Evolutionary conservation across 2,113 vertebrate species (phyloP), one percentile per base, ranked within the genome.

Genomic region (Cairina moschata): DNA sequence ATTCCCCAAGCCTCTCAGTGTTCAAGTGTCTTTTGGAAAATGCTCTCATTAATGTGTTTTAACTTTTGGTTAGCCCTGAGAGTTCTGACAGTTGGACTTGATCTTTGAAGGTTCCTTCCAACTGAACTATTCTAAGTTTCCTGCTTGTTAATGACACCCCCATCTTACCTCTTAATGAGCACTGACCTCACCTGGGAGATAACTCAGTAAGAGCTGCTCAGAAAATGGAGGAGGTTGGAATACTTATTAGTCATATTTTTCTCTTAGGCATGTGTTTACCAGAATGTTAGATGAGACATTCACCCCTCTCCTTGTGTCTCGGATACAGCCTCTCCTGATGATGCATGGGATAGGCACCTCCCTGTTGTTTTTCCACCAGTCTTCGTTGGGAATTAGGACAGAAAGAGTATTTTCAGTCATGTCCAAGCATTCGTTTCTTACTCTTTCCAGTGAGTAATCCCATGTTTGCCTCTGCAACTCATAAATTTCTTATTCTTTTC

Each of bases 361-460:
- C 52, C 46, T 90, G 65, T 60, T 91, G 28, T 72, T 90, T 90
- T 90, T 86, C 63, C 48, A 88, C 60, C 48, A 91, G 56, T 8
- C 66, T 78, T 74, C 79, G 81, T 34, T 93, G 83, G 90, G 83
- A 93, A 91, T 85, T 85, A 60, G 23, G 59, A 77, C 17, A 93
- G 48, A 83, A 83, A 71, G 9, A 71, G 17, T 67, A 3, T 23
- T 52, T 88, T 94, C 76, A 86, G 34, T 56, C 56, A 60, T 6
- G 13, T 25, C 34, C 63, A 81, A 94, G n/a, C 46, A 86, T 48
- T 32, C 23, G 36, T 71, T 94, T 91, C 52, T 89, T 80, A 74
- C 8, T 74, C 56, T 93, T 94, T 90, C 79, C 93, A 95, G 17
- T 91, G 66, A 83, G 32, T 78, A 95, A 94, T 91, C 36, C 52